Evolutionary conservation across 2,888 invertebrate species (phyloP).

Genomic region (Ichneumon xanthorius): DNA sequence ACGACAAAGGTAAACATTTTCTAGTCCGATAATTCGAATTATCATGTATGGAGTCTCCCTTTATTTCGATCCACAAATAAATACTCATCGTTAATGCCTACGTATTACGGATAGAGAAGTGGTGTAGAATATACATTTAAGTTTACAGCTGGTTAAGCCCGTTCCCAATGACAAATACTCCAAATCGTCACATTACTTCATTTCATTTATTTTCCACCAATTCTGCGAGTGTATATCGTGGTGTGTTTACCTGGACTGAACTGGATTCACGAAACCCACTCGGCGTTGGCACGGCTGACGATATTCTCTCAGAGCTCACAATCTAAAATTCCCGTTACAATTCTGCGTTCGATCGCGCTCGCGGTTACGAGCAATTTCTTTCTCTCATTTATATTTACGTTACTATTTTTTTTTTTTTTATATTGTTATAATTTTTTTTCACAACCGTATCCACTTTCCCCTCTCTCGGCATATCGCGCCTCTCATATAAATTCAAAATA

Average conservation of each 20-base stretch:
- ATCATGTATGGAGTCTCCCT: constrained; percentile 2
- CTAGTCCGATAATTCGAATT: constrained; percentile 11
- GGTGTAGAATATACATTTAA: neutral
- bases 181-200: constrained; percentile 4
- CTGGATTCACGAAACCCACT: constrained; percentile 23
- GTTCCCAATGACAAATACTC: constrained; percentile 32
- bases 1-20: constrained; percentile 20
- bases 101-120: constrained; percentile 24
- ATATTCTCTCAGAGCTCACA: constrained; percentile 10
- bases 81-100: constrained; percentile 20
- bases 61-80: constrained; percentile 31
- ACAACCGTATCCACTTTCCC: neutral
- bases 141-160: constrained; percentile 41
- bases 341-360: neutral
- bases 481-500: neutral
- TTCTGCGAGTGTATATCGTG: constrained; percentile 24
- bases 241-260: constrained; percentile 46
- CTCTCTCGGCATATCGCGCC: neutral
- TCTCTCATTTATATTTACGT: neutral
- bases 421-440: neutral
- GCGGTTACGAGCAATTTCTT: neutral
- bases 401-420: neutral
- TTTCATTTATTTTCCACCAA: constrained; percentile 8
- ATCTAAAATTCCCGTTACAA: neutral
- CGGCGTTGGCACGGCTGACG: constrained; percentile 4